These are phyloP conservation scores for Athalia rosae DNA, from an alignment of 2,888 invertebrate genomes.

Conservation along the genomic window DNA sequence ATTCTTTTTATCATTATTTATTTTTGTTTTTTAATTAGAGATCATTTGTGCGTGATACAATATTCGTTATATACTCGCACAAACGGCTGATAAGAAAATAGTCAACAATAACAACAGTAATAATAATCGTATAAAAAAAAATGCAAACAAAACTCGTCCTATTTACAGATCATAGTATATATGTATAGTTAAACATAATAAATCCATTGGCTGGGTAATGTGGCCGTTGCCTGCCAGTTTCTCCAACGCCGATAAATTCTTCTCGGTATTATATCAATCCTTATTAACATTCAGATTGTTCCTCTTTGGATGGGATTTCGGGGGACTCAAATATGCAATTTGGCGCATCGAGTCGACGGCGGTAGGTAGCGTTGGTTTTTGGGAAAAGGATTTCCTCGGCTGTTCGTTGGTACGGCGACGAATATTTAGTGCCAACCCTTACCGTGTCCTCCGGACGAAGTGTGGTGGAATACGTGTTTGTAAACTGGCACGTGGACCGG, in stretches of 20 bases:
- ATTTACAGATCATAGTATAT: slow-evolving; percentile 37
- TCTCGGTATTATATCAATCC: no score
- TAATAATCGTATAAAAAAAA: slow-evolving; percentile 20
- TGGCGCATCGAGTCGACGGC: neutral
- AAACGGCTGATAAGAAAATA: slow-evolving; percentile 41
- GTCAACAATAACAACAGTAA: slow-evolving; percentile 29
- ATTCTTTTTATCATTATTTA: neutral
- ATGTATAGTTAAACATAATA: slow-evolving; percentile 3
- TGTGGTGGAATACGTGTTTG: slow-evolving; percentile 73
- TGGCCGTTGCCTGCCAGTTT: slow-evolving; percentile 1
- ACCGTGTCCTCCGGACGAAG: slow-evolving; percentile 56
- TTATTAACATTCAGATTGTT: slow-evolving; percentile 1
- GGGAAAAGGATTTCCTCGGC: neutral
- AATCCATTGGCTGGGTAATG: slow-evolving; percentile 2
- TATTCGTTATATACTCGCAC: slow-evolving; percentile 16
- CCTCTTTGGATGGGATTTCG: neutral
- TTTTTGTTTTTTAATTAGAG: slow-evolving; percentile 44
- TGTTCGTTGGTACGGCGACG: neutral
- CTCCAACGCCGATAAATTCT: slow-evolving; percentile 8
- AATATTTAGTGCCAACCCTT: slow-evolving; percentile 64
- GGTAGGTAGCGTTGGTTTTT: slow-evolving; percentile 1
- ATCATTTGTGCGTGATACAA: slow-evolving; percentile 14
- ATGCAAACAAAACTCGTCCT: slow-evolving; percentile 44
- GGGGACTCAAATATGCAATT: neutral
- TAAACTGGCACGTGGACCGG: slow-evolving; percentile 77